These are phyloP conservation scores for Caenorhabditis angaria DNA, from an alignment of 2,888 invertebrate species.

Conservation along the genomic window DNA sequence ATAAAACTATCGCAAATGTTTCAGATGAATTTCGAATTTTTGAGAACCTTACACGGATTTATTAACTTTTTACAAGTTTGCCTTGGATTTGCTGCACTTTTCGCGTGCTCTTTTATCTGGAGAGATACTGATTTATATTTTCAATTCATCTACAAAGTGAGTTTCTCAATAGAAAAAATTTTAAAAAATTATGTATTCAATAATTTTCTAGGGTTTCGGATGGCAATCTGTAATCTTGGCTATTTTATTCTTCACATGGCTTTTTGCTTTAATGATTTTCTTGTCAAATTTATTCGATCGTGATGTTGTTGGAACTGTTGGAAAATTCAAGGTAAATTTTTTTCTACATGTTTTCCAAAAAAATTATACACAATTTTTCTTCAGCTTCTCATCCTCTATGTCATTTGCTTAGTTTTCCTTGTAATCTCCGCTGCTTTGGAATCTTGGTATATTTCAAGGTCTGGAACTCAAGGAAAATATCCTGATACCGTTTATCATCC, in stretches of 20 bases:
- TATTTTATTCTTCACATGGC: conserved; percentile 57
- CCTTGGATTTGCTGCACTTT: conserved; percentile 54
- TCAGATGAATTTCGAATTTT: conserved; percentile 52
- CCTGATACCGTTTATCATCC: conserved; percentile 44
- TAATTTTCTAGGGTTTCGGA: conserved; percentile 46
- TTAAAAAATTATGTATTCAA: conserved; percentile 6
- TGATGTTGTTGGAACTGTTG: conserved; percentile 52
- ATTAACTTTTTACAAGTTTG: conserved; percentile 56
- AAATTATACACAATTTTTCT: conserved; percentile 6
- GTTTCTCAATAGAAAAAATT: neutral
- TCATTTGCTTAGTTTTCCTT: conserved; percentile 42
- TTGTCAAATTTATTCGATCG: conserved; percentile 51
- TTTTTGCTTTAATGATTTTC: conserved; percentile 50
- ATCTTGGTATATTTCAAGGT: conserved; percentile 49
- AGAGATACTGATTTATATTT: conserved; percentile 52
- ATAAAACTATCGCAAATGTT: too few relatives aligned
- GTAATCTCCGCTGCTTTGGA: conserved; percentile 53
- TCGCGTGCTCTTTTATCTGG: conserved; percentile 60
- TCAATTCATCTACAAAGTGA: conserved; percentile 53
- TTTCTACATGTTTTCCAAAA: neutral
- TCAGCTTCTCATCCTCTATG: conserved; percentile 53
- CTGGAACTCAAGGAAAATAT: conserved; percentile 25
- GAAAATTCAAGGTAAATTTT: conserved; percentile 52
- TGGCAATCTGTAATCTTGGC: conserved; percentile 55
- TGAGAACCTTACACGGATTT: conserved; percentile 55